Base-by-base conservation (phyloP, 2,113 vertebrate genomes). In the Oostethus manadensis region DNA sequence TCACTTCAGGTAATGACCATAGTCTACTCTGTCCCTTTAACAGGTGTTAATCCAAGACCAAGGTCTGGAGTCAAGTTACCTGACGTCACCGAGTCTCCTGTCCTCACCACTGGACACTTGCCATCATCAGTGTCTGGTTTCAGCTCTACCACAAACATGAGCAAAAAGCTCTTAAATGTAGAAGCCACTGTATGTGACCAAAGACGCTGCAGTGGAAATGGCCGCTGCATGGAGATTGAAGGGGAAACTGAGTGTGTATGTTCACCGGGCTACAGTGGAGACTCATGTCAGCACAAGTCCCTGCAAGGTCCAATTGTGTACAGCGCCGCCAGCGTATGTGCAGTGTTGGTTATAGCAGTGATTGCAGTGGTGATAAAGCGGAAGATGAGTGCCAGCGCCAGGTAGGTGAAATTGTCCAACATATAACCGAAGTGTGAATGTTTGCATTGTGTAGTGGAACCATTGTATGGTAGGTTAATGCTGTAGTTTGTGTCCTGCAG, bases 251-350 rank as follows among this genome's bases (percentile, higher is more conserved):
- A 7, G 0, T 98, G 94, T 8, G 68, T 60, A 55, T 98, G 94
- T 0, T 64, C 74, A 1, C 1, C 70, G 17, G 89, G 80, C 22
- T 93, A 91, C 8, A 72, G 59, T 0, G 92, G 93, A 0, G 81
- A 90, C 6, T 89, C 80, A 57, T 98, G 95, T 0, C 85, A 94
- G 63, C 76, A 88, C 2, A 20, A 51, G 0, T 50, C 85, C 8
- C 57, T 78, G 1, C 85, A 59, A 0, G 80, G 85, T 21, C 87
- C 89, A 0, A 3, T 87, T 0, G 14, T 86, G 15, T 89, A 94
- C 0, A 80, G 89, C 0, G 76, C 73, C 0, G 62, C 77, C 0
- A 73, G 80, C 13, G 64, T 90, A 11, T 58, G 88, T 3, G 57
- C 84, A 2, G 46, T 90, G 1, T 62, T 88, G 49, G 68, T 91